Conservation (phyloP, 2,113 vertebrate genomes). For the Condylura cristata region DNA sequence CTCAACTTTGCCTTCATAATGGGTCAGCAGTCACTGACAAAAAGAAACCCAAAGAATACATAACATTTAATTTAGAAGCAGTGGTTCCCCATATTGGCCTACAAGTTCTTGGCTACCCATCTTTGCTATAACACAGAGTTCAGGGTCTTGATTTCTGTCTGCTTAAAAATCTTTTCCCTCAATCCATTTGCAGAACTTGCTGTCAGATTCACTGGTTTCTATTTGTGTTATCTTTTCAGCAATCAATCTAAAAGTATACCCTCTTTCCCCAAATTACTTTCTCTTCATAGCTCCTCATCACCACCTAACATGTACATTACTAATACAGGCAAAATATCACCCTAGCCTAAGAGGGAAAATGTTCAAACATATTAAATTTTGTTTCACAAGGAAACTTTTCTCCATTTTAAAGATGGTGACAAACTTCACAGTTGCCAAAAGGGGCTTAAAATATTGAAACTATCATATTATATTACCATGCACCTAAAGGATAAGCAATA, state of each 20-base stretch:
- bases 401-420: not conserved
- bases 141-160: not conserved
- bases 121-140: not conserved
- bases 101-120: not conserved
- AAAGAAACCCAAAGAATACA: not conserved
- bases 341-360: not conserved
- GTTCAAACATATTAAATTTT: not conserved
- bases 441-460: not conserved
- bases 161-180: not conserved
- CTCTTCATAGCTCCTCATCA: not conserved
- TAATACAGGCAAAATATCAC: not conserved
- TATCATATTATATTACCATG: not conserved
- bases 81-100: not conserved
- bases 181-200: not conserved
- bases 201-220: not conserved
- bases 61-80: not conserved
- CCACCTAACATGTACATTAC: not conserved
- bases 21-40: not conserved
- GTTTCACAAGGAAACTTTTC: not conserved
- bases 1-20: not conserved
- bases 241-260: not conserved
- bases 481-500: not conserved
- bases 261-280: not conserved
- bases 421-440: not conserved
- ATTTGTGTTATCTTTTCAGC: not conserved